phyloP scores from a whole-genome alignment of 2,797 vertebrate species.

The Tamandua tetradactyla region DNA sequence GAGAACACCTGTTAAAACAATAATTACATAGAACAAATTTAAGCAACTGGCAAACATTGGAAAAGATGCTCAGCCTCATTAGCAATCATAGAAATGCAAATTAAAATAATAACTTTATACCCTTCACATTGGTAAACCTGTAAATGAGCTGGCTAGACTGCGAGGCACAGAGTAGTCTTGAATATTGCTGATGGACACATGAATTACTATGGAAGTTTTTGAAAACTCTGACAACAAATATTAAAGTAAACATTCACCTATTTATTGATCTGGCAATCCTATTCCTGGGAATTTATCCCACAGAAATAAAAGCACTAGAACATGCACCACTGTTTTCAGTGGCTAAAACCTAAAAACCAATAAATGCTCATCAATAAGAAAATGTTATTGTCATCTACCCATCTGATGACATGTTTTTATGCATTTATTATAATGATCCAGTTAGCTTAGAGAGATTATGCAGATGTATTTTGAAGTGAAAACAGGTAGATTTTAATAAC shows the following conservation, averaged over 20 bases:
- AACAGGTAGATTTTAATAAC: slow-evolving; percentile 35
- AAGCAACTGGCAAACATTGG: not conserved
- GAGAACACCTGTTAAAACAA: not conserved
- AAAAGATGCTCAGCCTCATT: slow-evolving; percentile 25
- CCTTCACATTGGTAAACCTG: not conserved
- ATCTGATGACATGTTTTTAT: not conserved
- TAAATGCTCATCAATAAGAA: not conserved
- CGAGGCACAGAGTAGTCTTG: not conserved
- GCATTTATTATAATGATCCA: not conserved
- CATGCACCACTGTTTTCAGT: not conserved
- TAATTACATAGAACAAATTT: slow-evolving; percentile 20
- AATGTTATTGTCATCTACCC: not conserved
- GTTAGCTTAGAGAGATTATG: not conserved
- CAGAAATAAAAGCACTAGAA: slow-evolving; percentile 42
- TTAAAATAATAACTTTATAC: slow-evolving; percentile 46
- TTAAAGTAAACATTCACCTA: slow-evolving; percentile 33
- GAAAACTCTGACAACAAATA: slow-evolving; percentile 44
- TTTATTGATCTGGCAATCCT: not conserved
- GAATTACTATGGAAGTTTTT: slow-evolving; percentile 37
- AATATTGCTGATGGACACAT: not conserved
- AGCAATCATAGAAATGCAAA: slow-evolving; percentile 50
- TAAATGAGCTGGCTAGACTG: slow-evolving; percentile 46
- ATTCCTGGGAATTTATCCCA: not conserved
- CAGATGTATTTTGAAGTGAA: slow-evolving; percentile 3
- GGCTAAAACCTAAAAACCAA: slow-evolving; percentile 9